Conservation (phyloP, 1,140 invertebrate genomes). For the Drosophila varians region DNA sequence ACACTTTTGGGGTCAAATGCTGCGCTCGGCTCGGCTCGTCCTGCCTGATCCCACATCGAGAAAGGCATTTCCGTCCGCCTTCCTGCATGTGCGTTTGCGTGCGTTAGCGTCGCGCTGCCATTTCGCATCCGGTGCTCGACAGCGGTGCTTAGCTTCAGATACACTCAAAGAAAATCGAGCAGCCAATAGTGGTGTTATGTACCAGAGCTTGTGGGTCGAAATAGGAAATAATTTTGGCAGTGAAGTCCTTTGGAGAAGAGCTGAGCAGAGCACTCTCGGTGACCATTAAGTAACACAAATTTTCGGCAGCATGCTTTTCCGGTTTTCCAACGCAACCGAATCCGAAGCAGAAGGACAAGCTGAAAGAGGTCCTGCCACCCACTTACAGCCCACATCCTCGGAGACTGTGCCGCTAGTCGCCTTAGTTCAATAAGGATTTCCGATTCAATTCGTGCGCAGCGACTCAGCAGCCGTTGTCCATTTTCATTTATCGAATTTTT, state of each 20-base stretch:
- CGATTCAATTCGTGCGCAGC: slow-evolving; percentile 78
- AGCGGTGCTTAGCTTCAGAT: slow-evolving; percentile 30
- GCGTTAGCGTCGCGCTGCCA: slow-evolving; percentile 66
- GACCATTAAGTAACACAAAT: slow-evolving; percentile 73
- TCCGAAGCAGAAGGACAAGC: not conserved
- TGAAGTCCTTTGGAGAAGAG: not conserved
- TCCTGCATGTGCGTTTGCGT: slow-evolving; percentile 40
- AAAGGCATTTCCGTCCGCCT: slow-evolving; percentile 64
- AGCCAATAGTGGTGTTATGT: not conserved
- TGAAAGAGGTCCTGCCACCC: slow-evolving; percentile 1
- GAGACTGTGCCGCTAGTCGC: slow-evolving; percentile 40
- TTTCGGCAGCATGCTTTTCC: slow-evolving; percentile 77
- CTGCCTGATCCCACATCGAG: slow-evolving; percentile 15
- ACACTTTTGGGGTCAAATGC: not conserved
- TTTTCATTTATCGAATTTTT: slow-evolving; percentile 80
- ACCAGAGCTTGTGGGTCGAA: not conserved
- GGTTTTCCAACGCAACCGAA: slow-evolving; percentile 60
- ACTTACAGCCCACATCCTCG: slow-evolving; percentile 26
- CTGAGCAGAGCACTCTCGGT: slow-evolving; percentile 45
- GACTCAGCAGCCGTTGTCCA: slow-evolving; percentile 50
- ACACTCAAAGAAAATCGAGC: slow-evolving; percentile 6
- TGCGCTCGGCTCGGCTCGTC: not conserved
- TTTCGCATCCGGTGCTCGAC: slow-evolving; percentile 71
- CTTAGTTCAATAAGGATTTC: slow-evolving; percentile 80
- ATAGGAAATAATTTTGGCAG: slow-evolving; percentile 4